A percentile compares a stretch with the other conserved stretches of the same genome.
Evolutionary conservation across 2,888 invertebrate genomes (phyloP).

Genomic region (Mythimna ferrago): DNA sequence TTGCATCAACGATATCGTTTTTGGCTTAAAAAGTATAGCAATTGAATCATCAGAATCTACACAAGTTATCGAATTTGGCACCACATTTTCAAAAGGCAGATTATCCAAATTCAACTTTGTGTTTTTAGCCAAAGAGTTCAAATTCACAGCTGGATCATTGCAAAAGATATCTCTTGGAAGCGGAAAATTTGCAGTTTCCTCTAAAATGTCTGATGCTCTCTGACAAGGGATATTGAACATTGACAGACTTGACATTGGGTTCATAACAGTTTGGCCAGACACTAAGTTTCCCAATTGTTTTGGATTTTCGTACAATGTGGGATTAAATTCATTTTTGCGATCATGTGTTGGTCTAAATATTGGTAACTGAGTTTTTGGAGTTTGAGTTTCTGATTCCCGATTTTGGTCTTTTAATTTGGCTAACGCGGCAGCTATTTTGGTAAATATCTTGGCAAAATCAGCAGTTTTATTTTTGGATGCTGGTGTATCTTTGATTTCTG

Average conservation of each 20-base stretch:
- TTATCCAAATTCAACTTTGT: conserved; percentile 60
- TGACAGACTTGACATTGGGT: conserved; percentile 38
- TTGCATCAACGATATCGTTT: conserved; percentile 72
- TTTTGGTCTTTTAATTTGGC: conserved; percentile 53
- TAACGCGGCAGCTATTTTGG: conserved; percentile 52
- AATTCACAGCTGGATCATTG: conserved; percentile 45
- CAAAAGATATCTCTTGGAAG: conserved; percentile 56
- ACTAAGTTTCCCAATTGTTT: conserved; percentile 36
- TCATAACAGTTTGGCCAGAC: conserved; percentile 36
- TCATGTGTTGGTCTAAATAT: conserved; percentile 38
- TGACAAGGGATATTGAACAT: conserved; percentile 74
- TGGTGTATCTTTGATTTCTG: background rate
- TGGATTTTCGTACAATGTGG: conserved; percentile 32
- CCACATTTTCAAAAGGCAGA: conserved; percentile 47
- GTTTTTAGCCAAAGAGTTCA: conserved; percentile 51
- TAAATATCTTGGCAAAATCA: conserved; percentile 45
- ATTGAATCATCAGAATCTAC: conserved; percentile 68
- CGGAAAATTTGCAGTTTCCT: conserved; percentile 60
- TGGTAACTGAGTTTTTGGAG: conserved; percentile 53
- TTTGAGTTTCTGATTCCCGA: conserved; percentile 34
- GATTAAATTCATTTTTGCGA: conserved; percentile 26
- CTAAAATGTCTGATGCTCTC: conserved; percentile 72
- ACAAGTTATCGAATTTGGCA: conserved; percentile 60
- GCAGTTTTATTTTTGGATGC: conserved; percentile 44
- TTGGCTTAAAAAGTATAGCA: conserved; percentile 73